A percentile compares a stretch with the other conserved stretches of the same genome.
Conservation (phyloP, 2,888 invertebrate genomes). For the Eilema depressum region DNA sequence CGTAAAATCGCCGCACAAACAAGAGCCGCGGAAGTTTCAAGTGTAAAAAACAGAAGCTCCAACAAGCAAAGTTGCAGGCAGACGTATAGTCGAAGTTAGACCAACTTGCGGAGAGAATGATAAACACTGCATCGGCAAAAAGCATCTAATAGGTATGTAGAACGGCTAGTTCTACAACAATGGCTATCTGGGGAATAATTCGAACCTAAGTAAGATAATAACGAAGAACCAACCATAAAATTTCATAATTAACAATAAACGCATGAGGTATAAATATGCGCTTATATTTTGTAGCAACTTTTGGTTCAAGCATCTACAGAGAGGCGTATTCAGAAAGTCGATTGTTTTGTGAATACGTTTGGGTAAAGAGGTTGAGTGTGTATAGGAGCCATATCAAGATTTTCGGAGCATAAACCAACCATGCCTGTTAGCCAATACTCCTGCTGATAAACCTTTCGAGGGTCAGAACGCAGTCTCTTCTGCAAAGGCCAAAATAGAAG, state of each 20-base stretch:
- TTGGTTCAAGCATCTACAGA: not conserved
- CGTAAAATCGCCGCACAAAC: constrained; percentile 40
- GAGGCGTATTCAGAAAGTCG: not conserved
- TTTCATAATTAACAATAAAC: constrained; percentile 23
- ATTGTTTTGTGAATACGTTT: not conserved
- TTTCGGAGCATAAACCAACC: too few relatives aligned
- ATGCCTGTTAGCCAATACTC: too few relatives aligned
- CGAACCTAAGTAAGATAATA: constrained; percentile 8
- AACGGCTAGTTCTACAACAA: constrained; percentile 23
- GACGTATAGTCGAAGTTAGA: constrained; percentile 68
- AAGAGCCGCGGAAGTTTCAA: constrained; percentile 45
- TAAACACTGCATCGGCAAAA: constrained; percentile 54
- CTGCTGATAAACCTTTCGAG: too few relatives aligned
- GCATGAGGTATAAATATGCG: not conserved
- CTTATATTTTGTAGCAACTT: not conserved
- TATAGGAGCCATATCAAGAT: too few relatives aligned
- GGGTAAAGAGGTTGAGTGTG: too few relatives aligned
- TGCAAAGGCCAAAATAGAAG: too few relatives aligned
- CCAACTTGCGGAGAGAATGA: constrained; percentile 62
- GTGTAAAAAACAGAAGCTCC: constrained; percentile 46
- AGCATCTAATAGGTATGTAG: constrained; percentile 30
- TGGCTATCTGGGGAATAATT: constrained; percentile 38
- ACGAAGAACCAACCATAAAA: constrained; percentile 3
- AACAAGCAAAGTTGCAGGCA: constrained; percentile 51
- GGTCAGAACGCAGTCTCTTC: too few relatives aligned